phyloP scores from a whole-genome alignment of 2,888 invertebrate species.

The Caradrina clavipalpis region DNA sequence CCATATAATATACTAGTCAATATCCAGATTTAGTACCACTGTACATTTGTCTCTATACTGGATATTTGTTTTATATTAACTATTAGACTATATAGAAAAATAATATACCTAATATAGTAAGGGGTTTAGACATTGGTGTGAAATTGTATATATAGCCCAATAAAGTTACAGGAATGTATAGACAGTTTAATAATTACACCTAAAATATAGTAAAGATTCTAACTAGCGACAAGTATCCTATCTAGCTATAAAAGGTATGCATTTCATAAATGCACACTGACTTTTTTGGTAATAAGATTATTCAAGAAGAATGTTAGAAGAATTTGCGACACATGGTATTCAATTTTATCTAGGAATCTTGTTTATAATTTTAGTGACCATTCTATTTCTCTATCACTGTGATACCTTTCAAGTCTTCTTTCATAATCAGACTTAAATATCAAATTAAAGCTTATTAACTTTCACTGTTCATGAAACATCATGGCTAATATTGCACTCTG shows the following conservation, averaged over 20 bases:
- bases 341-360: conserved; percentile 44
- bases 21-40: conserved; percentile 60
- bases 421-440: conserved; percentile 73
- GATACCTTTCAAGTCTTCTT: conserved; percentile 66
- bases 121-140: conserved; percentile 69
- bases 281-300: conserved; percentile 77
- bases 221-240: conserved; percentile 79
- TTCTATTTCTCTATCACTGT: conserved; percentile 62
- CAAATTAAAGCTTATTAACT: conserved; percentile 79
- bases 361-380: conserved; percentile 50
- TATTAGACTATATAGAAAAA: conserved; percentile 60
- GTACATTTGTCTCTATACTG: conserved; percentile 55
- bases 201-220: conserved; percentile 69
- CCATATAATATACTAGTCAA: conserved; percentile 53
- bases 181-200: conserved; percentile 69
- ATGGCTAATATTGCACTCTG: conserved; percentile 73
- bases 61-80: conserved; percentile 54
- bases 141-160: conserved; percentile 69
- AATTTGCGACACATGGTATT: conserved; percentile 55
- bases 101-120: conserved; percentile 58
- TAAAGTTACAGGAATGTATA: conserved; percentile 80
- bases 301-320: conserved; percentile 62
- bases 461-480: conserved; percentile 63
- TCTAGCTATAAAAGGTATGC: conserved; percentile 76
- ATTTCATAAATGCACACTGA: conserved; percentile 84